Conservation (phyloP, 2,797 vertebrate species). For the Mallotus villosus region DNA sequence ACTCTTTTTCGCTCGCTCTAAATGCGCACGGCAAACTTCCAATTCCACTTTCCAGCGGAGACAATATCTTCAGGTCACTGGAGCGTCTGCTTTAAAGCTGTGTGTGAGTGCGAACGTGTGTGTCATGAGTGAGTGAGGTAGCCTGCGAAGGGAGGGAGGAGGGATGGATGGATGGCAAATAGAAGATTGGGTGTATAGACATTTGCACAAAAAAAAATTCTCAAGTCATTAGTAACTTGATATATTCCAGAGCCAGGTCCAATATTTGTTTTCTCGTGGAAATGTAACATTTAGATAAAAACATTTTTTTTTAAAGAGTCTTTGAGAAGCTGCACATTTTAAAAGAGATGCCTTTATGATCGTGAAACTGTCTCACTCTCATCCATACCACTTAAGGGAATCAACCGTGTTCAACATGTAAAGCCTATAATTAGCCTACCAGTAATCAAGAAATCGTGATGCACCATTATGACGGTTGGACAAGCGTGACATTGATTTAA, state of each 20-base stretch:
- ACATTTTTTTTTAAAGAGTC: too few relatives aligned
- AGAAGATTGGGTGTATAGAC: background rate
- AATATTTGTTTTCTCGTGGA: background rate
- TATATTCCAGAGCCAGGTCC: background rate
- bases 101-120: constrained; percentile 2
- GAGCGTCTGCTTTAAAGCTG: background rate
- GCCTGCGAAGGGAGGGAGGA: background rate
- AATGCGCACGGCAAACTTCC: background rate
- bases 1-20: background rate
- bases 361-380: background rate
- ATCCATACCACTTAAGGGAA: background rate
- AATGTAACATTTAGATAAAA: background rate
- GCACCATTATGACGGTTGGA: background rate
- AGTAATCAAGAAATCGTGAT: constrained; percentile 1
- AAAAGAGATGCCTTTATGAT: background rate
- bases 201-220: too few relatives aligned
- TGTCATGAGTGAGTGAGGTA: background rate
- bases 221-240: background rate
- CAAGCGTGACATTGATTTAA: background rate
- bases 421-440: background rate
- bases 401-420: background rate
- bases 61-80: background rate
- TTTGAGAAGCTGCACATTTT: too few relatives aligned
- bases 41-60: background rate
- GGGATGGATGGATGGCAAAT: background rate